Base-by-base conservation (phyloP, 2,888 invertebrate species). In the Callimorpha dominula region DNA sequence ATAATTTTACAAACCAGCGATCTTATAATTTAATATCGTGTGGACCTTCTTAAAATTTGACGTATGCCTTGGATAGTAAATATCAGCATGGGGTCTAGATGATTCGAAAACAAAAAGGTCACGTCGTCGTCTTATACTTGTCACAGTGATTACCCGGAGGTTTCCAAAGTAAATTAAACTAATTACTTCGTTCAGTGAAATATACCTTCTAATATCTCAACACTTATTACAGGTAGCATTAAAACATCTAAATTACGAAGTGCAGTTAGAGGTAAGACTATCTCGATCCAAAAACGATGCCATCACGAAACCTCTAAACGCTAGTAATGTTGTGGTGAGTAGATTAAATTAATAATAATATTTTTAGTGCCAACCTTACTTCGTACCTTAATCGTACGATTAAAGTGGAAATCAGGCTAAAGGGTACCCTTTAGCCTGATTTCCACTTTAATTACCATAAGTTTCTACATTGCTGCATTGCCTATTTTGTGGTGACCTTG, bases 261-360 rank as follows among this genome's bases (percentile, higher is more conserved):
- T 96, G 8, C 96, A 96, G 86, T 87, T 95, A 71, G 96, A 95
- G 82, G 96, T 96, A 0, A 93, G 92, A 78, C 89, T 94, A 20
- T 96, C 96, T 14, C 88, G 94, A 57, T 87, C 88, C 20, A 90
- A 88, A 76, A 88, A 86, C 73, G 92, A 93, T 73, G 90, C 90
- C 60, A 84, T 78, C 62, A 82, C 89, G 50, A 85, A 90, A 65
- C 85, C 92, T 2, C 82, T 96, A 65, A 87, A 79, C 70, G 81
- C 91, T 64, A 83, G 83, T 54, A 90, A 93, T 73, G 88, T 95
- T 75, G 86, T 91, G 87, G 95, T 95, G 84, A 70, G 88, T 81
- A 52, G 14, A 60, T 31, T 57, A 20, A 11, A 20, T 20, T 14
- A 31, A 20, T 31, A 7, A 31, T 60, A 31, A 46, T 46, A 46